A percentile compares a stretch with the other conserved stretches of the same genome.
Evolutionary conservation across 2,888 invertebrate species (phyloP).

Genomic region (Cinara cedri): DNA sequence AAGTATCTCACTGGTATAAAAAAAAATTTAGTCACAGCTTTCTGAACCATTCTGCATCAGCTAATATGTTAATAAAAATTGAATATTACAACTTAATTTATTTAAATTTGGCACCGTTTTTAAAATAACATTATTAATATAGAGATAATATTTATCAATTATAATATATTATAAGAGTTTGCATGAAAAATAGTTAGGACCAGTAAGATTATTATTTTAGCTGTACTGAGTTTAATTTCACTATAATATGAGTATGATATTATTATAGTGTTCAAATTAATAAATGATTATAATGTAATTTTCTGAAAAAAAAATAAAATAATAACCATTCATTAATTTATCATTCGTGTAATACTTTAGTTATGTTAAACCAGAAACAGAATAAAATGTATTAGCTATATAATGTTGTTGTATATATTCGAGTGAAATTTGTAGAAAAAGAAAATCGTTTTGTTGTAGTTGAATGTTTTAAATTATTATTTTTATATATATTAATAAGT

Average conservation of each 20-base stretch:
- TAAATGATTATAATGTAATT: too few relatives aligned
- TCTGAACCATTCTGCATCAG: not conserved
- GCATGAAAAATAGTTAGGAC: conserved; percentile 21
- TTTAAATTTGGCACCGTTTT: conserved; percentile 27
- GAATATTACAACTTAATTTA: conserved; percentile 17
- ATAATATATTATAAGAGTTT: conserved; percentile 24
- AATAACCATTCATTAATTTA: too few relatives aligned
- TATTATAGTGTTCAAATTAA: not conserved
- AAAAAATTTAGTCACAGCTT: not conserved
- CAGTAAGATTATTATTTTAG: conserved; percentile 3
- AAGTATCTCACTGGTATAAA: not conserved
- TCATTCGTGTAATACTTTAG: too few relatives aligned
- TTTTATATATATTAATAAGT: too few relatives aligned
- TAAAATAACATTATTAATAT: not conserved
- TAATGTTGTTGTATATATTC: too few relatives aligned
- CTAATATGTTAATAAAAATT: not conserved
- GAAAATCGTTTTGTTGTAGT: too few relatives aligned
- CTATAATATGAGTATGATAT: too few relatives aligned
- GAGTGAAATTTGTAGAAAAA: too few relatives aligned
- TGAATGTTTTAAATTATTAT: too few relatives aligned
- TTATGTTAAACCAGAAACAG: too few relatives aligned
- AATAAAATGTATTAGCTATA: too few relatives aligned
- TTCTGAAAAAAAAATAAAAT: too few relatives aligned
- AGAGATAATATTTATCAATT: conserved; percentile 15
- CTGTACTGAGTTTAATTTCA: not conserved